Evolutionary conservation across 2,797 vertebrate species (phyloP), one percentile per base, ranked within the genome.

Genomic region (Numenius phaeopus): DNA sequence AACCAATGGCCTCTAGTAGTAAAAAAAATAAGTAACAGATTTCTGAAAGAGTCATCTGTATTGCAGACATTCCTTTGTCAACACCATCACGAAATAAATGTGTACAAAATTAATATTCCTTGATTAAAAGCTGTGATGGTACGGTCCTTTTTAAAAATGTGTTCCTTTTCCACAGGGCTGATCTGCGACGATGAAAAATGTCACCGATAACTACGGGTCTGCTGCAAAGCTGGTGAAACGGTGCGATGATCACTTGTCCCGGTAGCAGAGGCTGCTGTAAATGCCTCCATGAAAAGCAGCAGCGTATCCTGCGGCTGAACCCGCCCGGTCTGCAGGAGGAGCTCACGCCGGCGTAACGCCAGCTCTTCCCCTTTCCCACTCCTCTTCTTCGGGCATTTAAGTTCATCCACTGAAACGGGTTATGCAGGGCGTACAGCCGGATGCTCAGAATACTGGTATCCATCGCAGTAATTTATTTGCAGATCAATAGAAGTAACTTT

Each of bases 61-160:
- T 82, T 82, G 47, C 82, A 96, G 50, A 58, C 34, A 37, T 50
- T 84, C 32, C 14, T 77, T 89, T 87, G 69, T 62, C 89, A 78
- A 42, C 67, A 69, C 40, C 54, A 47, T 70, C 70, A 52, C 23
- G 46, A 84, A 95, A 87, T 14, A 29, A 11, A 84, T 75, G 52
- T 26, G 2, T n/a, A 27, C 67, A 52, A 81, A 91, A 81, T 86
- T 39, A 71, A 7, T 64, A 37, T 22, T 54, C 20, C 50, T 87
- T 47, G 14, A 83, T 61, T 75, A 76, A 78, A 73, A 78, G 54
- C 14, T 44, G 50, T 12, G 26, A 58, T 72, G 26, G 52, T 44
- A 54, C 50, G 40, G 17, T 61, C 75, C 44, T 47, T 87, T 55
- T 55, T 2, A 79, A 73, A 91, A 85, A 61, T 6, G 5, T 50